Conservation (phyloP, 2,888 invertebrate genomes). For the Alentia gelatinosa region DNA sequence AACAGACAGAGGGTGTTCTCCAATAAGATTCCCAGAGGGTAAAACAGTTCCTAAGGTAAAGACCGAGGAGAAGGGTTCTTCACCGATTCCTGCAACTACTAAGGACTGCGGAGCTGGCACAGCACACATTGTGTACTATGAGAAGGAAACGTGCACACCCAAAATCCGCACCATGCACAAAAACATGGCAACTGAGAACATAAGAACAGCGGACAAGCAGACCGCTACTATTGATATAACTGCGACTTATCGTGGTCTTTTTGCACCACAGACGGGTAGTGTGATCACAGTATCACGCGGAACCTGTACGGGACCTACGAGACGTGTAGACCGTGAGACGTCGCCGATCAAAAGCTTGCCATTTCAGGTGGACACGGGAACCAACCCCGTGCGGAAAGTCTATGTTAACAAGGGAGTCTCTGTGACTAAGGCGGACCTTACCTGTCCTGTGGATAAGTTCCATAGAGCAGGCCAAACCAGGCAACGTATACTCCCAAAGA, state of each 20-base stretch:
- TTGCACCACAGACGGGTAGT: not conserved
- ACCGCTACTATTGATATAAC: conserved; percentile 61
- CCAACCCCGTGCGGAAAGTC: conserved; percentile 61
- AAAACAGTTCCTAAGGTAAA: not conserved
- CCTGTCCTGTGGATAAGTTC: conserved; percentile 62
- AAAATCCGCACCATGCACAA: conserved; percentile 62
- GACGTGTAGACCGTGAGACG: conserved; percentile 34
- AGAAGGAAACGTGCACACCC: conserved; percentile 65
- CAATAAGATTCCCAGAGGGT: not conserved
- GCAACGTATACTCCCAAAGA: conserved; percentile 46
- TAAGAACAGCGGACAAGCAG: conserved; percentile 60
- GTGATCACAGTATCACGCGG: conserved; percentile 41
- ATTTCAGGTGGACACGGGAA: conserved; percentile 38
- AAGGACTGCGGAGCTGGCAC: conserved; percentile 57
- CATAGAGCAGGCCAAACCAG: conserved; percentile 58
- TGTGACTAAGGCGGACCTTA: conserved; percentile 62
- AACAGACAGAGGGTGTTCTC: not conserved
- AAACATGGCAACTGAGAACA: conserved; percentile 63
- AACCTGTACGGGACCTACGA: conserved; percentile 47
- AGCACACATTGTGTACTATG: conserved; percentile 54
- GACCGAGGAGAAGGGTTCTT: not conserved
- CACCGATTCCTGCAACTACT: not conserved
- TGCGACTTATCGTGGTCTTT: conserved; percentile 56
- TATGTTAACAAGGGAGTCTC: conserved; percentile 62
- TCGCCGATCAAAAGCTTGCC: conserved; percentile 28